Conservation (phyloP, 2,113 vertebrate genomes). For the Lagopus muta region DNA sequence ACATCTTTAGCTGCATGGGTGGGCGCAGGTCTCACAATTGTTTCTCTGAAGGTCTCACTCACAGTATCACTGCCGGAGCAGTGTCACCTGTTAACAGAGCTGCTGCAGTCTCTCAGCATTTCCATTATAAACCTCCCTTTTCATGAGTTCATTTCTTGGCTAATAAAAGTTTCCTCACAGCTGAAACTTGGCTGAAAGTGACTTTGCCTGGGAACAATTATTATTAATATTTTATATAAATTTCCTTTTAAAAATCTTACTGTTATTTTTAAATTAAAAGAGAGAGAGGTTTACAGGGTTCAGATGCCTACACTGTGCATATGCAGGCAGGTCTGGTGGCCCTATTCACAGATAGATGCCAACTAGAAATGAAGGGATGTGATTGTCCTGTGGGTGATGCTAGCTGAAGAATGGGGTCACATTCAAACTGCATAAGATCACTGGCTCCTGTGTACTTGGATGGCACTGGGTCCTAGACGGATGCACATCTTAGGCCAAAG, state of each 20-base stretch:
- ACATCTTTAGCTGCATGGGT: slow-evolving; percentile 47
- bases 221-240: slow-evolving; percentile 39
- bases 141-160: slow-evolving; percentile 47
- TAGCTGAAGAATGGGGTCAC: background rate
- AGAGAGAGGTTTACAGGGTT: background rate
- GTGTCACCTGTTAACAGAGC: slow-evolving; percentile 41
- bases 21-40: background rate
- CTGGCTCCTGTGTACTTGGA: background rate
- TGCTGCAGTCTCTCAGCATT: slow-evolving; percentile 4
- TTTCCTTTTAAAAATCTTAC: slow-evolving; percentile 34
- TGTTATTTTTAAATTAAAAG: slow-evolving; percentile 50
- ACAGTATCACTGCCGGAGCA: background rate
- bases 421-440: background rate
- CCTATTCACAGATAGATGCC: background rate
- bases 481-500: background rate
- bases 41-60: slow-evolving; percentile 8
- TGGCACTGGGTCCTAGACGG: background rate
- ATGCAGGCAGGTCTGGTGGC: background rate
- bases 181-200: slow-evolving; percentile 56
- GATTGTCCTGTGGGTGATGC: background rate
- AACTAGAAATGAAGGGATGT: background rate
- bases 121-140: slow-evolving; percentile 46
- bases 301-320: background rate
- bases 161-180: slow-evolving; percentile 47
- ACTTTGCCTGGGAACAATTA: slow-evolving; percentile 44